Evolutionary conservation across 2,888 invertebrate genomes (phyloP).

Genomic region (Sussaba pulchella): DNA sequence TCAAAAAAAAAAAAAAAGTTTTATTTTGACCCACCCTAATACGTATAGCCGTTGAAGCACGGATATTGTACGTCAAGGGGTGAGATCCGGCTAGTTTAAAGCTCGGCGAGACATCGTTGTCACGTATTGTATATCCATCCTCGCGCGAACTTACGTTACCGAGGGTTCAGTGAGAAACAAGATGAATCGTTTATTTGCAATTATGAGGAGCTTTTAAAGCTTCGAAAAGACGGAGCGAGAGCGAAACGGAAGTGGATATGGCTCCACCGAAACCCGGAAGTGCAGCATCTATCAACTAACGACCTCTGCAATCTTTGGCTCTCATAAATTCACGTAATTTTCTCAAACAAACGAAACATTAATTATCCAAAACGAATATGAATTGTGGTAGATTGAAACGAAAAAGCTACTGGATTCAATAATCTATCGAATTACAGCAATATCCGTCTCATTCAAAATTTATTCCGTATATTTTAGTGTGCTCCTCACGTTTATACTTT

Average conservation of each 20-base stretch:
- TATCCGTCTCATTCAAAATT: background rate
- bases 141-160: background rate
- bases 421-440: background rate
- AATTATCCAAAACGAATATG: slow-evolving; percentile 21
- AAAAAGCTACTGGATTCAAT: background rate
- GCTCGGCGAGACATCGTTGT: slow-evolving; percentile 32
- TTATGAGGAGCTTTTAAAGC: slow-evolving; percentile 53
- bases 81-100: slow-evolving; percentile 49
- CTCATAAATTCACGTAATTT: slow-evolving; percentile 37
- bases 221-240: slow-evolving; percentile 29
- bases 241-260: slow-evolving; percentile 13
- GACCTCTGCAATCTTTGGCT: slow-evolving; percentile 8
- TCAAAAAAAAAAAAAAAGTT: too few species aligned
- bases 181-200: slow-evolving; percentile 59
- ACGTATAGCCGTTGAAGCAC: too few species aligned
- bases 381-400: background rate
- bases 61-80: background rate
- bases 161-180: slow-evolving; percentile 52
- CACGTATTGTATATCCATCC: slow-evolving; percentile 45
- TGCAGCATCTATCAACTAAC: slow-evolving; percentile 23
- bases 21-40: too few species aligned
- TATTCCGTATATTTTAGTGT: background rate
- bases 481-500: background rate
- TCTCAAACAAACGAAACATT: slow-evolving; percentile 11
- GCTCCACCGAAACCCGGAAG: slow-evolving; percentile 39